Percentiles rank a stretch among this genome's conserved stretches.
These are phyloP conservation scores for Holacanthus passer DNA, from an alignment of 2,113 vertebrate genomes.

Conservation along the genomic window DNA sequence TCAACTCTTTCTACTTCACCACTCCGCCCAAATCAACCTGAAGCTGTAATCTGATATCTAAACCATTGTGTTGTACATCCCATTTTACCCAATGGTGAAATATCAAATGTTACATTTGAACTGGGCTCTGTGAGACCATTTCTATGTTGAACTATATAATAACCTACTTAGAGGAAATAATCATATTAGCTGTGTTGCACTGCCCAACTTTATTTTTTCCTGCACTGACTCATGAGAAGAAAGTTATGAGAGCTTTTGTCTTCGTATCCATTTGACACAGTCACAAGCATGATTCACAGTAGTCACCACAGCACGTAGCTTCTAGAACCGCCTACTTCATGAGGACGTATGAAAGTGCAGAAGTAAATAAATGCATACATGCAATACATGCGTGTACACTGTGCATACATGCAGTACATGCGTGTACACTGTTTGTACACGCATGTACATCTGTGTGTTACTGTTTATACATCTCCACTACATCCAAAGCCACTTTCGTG, in stretches of 20 bases:
- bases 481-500: slow-evolving; percentile 19
- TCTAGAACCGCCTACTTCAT: neutral
- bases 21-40: too few species aligned
- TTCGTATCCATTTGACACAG: neutral
- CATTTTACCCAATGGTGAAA: too few species aligned
- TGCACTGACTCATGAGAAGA: neutral
- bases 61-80: too few species aligned
- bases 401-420: neutral
- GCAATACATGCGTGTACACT: neutral
- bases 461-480: neutral
- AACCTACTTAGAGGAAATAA: too few species aligned
- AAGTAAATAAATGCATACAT: neutral
- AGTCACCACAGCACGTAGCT: neutral
- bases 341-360: neutral
- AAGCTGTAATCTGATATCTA: too few species aligned
- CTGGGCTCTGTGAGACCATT: too few species aligned
- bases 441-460: neutral
- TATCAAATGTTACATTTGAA: too few species aligned
- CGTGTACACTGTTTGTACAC: neutral
- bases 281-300: neutral
- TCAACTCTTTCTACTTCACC: too few species aligned
- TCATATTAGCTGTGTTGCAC: neutral
- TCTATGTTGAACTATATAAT: too few species aligned
- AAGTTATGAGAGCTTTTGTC: neutral
- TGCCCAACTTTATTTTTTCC: neutral